phyloP scores from a whole-genome alignment of 2,888 invertebrate species.

The Rhogogaster chlorosoma region DNA sequence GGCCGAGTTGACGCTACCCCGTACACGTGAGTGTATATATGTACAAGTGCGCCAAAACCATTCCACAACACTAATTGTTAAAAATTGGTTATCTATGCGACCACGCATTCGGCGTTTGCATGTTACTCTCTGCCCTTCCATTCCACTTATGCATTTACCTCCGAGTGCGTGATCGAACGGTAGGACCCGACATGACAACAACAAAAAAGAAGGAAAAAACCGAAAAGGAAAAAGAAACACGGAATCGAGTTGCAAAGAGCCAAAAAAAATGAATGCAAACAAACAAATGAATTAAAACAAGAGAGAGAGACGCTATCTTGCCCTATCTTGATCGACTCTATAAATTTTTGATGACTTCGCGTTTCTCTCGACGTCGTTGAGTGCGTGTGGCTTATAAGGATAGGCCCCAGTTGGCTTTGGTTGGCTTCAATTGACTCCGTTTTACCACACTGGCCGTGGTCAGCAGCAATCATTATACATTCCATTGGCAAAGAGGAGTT shows the following conservation, averaged over 20 bases:
- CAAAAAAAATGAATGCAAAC: neutral
- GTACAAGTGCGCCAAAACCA: neutral
- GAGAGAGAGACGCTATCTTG: conserved; percentile 11
- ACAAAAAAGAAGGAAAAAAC: neutral
- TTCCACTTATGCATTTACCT: conserved; percentile 25
- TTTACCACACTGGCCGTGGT: neutral
- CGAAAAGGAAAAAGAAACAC: neutral
- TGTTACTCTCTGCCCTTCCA: conserved; percentile 19
- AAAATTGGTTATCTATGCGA: conserved; percentile 39
- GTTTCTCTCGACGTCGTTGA: conserved; percentile 1
- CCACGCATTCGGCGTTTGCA: conserved; percentile 16
- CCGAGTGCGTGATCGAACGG: conserved; percentile 21
- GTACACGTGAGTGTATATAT: neutral
- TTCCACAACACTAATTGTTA: neutral
- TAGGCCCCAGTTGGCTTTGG: conserved; percentile 9
- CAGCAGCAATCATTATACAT: conserved; percentile 5
- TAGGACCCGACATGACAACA: neutral
- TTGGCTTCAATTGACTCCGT: conserved; percentile 34
- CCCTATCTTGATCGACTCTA: neutral
- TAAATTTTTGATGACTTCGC: conserved; percentile 15
- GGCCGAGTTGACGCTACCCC: neutral
- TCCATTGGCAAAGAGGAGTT: conserved; percentile 16
- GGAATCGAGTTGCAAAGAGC: neutral
- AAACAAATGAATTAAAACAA: neutral
- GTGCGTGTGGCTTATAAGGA: neutral